Percentiles rank a stretch among this genome's conserved stretches.
Evolutionary conservation across 2,888 invertebrate genomes (phyloP).

Genomic region (Gonocerus acuteangulatus): DNA sequence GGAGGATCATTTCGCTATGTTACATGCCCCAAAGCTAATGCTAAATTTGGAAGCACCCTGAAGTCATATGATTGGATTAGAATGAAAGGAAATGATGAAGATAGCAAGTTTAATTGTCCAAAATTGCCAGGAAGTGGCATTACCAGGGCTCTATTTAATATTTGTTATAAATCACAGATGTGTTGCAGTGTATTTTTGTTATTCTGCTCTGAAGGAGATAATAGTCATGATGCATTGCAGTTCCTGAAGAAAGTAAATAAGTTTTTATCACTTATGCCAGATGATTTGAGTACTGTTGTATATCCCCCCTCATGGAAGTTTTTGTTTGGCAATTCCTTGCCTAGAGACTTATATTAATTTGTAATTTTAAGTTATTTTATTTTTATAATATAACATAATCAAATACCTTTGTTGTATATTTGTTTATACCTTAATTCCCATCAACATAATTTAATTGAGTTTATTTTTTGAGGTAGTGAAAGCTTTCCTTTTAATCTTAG

Average conservation of each 20-base stretch:
- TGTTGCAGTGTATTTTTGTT: constrained; percentile 27
- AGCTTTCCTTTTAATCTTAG: too few relatives aligned
- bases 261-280: constrained; percentile 24
- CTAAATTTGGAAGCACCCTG: background rate
- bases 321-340: constrained; percentile 32
- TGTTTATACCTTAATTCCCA: background rate
- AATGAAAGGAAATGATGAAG: constrained; percentile 28
- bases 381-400: constrained; percentile 5
- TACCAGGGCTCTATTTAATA: constrained; percentile 26
- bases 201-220: constrained; percentile 35
- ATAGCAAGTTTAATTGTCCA: constrained; percentile 27
- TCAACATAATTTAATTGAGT: too few relatives aligned
- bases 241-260: constrained; percentile 26
- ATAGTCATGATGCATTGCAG: constrained; percentile 28
- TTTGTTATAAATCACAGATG: constrained; percentile 20
- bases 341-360: constrained; percentile 29
- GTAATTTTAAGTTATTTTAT: too few relatives aligned
- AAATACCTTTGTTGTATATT: too few relatives aligned
- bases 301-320: constrained; percentile 35
- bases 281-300: constrained; percentile 20
- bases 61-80: constrained; percentile 27
- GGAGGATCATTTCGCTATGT: constrained; percentile 30
- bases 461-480: too few relatives aligned
- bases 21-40: constrained; percentile 15
- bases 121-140: constrained; percentile 31